Percentiles rank a stretch among this genome's conserved stretches.
Conservation (phyloP, 1,140 invertebrate species). For the Plectrocnemia conspersa region DNA sequence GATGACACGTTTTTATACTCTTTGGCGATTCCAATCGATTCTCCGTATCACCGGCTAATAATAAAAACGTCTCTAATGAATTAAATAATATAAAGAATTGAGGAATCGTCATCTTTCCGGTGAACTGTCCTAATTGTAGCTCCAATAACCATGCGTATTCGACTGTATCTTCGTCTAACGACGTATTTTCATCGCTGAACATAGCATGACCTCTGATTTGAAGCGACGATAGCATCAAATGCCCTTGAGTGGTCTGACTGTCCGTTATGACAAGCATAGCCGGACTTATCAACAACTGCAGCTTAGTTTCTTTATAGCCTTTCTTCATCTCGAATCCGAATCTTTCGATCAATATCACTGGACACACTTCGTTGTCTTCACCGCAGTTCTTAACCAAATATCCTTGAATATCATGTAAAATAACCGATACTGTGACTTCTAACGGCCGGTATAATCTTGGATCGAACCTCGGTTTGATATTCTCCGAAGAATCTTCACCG, state of each 20-base stretch:
- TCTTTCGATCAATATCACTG: constrained; percentile 82
- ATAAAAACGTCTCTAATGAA: constrained; percentile 82
- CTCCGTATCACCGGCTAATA: constrained; percentile 83
- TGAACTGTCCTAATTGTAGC: constrained; percentile 75
- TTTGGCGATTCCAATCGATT: constrained; percentile 78
- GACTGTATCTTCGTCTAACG: constrained; percentile 86
- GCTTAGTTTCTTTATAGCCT: constrained; percentile 80
- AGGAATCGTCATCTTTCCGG: constrained; percentile 71
- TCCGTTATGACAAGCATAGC: constrained; percentile 77
- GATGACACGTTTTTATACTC: constrained; percentile 76
- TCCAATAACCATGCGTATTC: constrained; percentile 95
- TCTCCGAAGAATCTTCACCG: constrained; percentile 52
- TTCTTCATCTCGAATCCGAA: constrained; percentile 97
- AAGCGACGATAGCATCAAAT: constrained; percentile 82
- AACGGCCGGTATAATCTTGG: constrained; percentile 81
- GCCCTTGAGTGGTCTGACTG: constrained; percentile 64
- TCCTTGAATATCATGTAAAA: constrained; percentile 91
- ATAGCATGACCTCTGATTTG: constrained; percentile 93
- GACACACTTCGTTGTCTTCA: constrained; percentile 83
- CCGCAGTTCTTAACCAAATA: constrained; percentile 87
- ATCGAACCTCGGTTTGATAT: constrained; percentile 66
- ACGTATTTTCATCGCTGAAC: constrained; percentile 89
- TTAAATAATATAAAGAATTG: constrained; percentile 82
- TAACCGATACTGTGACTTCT: constrained; percentile 88
- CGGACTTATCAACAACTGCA: constrained; percentile 88